Evolutionary conservation across 2,113 vertebrate genomes (phyloP), one percentile per base, ranked within the genome.

Genomic region (Sebastes fasciatus): DNA sequence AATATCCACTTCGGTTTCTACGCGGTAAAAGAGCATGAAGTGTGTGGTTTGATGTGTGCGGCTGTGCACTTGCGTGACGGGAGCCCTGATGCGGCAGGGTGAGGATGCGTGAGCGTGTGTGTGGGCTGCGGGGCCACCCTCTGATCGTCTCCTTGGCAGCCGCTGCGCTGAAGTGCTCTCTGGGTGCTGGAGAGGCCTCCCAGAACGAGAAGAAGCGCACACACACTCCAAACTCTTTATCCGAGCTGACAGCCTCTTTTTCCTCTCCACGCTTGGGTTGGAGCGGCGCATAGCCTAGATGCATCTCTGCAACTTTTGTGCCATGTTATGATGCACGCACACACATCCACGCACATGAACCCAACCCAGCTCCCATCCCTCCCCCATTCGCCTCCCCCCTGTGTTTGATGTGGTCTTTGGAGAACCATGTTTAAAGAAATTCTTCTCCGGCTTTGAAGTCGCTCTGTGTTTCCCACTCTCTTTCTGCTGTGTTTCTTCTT

Each of bases 391-490:
- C 76, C 81, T 66, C 23, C 89, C 86, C 83, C 78, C 23, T n/a
- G 71, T 86, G 88, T 96, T 96, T 96, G 94, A 95, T 95, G 94
- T 96, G 95, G 94, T 95, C 94, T 93, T 91, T 83, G 62, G 94
- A 94, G 95, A 89, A 86, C 85, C 76, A n/a, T 84, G 83, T 93
- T 94, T 91, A 93, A 93, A 95, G 90, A 93, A 90, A 93, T 94
- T 93, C 91, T 92, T 94, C 73, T 87, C 67, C 84, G 49, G 84
- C 94, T 95, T 95, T 96, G 95, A 96, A 95, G 95, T 91, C 58
- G 77, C 75, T 88, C 88, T 82, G 86, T 90, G 77, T 88, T 88
- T 91, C 90, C 81, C 85, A 79, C 87, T 91, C 85, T 91, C 75
- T 77, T 74, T 92, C 88, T 78, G 81, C 85, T 26, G 46, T 51